Percentiles rank a stretch among this genome's conserved stretches.
Conservation (phyloP, 2,113 vertebrate genomes). For the Menura novaehollandiae region DNA sequence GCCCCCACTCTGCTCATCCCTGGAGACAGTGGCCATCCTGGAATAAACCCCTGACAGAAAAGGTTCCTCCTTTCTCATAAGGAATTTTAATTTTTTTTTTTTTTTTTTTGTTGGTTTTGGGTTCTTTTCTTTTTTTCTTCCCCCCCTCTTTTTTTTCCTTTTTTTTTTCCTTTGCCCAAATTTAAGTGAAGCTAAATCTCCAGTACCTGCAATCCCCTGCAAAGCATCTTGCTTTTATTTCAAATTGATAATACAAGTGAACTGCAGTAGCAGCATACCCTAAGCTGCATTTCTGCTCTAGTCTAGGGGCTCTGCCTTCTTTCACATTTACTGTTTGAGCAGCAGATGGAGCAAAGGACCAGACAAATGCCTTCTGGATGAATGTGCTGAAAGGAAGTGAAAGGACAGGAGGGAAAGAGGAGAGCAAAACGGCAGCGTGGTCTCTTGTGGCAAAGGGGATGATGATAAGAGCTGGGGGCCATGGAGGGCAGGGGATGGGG, state of each 20-base stretch:
- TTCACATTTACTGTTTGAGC: neutral
- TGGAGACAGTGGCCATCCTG: neutral
- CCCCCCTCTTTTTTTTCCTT: accelerated
- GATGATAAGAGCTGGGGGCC: neutral
- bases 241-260: neutral
- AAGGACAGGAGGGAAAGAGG: neutral
- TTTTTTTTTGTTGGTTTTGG: neutral
- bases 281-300: neutral
- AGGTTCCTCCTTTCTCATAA: neutral
- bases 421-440: neutral
- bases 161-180: neutral
- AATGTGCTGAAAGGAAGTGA: neutral
- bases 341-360: conserved; percentile 55
- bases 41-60: neutral
- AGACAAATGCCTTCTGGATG: neutral
- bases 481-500: accelerated
- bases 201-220: neutral
- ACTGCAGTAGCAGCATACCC: neutral
- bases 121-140: neutral
- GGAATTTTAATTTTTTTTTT: neutral
- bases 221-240: neutral
- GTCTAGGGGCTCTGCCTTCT: neutral
- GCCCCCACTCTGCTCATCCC: neutral
- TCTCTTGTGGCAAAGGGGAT: neutral
- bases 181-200: neutral